Conservation (phyloP, 2,888 invertebrate genomes). For the Junonia oenone region DNA sequence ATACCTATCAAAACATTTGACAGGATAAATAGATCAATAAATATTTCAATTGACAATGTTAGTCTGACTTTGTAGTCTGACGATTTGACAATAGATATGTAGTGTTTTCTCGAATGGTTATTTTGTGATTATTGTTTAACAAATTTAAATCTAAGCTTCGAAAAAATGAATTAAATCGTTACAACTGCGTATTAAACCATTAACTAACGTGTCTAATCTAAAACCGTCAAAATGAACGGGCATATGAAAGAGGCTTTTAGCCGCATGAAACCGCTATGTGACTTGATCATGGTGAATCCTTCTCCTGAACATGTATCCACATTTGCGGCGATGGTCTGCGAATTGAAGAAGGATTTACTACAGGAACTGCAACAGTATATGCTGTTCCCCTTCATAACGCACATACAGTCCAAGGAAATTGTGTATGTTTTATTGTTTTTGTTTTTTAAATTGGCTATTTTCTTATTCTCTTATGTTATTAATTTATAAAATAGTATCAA, state of each 20-base stretch:
- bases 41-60: not conserved
- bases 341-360: slow-evolving; percentile 55
- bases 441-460: not conserved
- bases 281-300: slow-evolving; percentile 69
- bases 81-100: slow-evolving; percentile 3
- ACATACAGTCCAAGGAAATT: slow-evolving; percentile 51
- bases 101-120: not conserved
- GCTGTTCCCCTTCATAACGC: slow-evolving; percentile 70
- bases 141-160: not conserved
- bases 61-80: not conserved
- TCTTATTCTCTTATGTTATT: not conserved
- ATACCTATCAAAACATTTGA: too few relatives aligned
- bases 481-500: not conserved
- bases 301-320: slow-evolving; percentile 51
- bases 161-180: slow-evolving; percentile 12
- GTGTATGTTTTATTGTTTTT: slow-evolving; percentile 44
- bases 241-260: slow-evolving; percentile 56
- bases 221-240: slow-evolving; percentile 45
- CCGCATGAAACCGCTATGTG: slow-evolving; percentile 75
- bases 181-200: not conserved
- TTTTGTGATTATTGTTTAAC: not conserved
- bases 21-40: not conserved
- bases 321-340: slow-evolving; percentile 47
- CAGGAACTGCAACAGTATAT: slow-evolving; percentile 77
- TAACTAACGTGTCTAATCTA: not conserved